Base-by-base conservation (phyloP, 1,140 invertebrate species). In the Heliothis subflexa region DNA sequence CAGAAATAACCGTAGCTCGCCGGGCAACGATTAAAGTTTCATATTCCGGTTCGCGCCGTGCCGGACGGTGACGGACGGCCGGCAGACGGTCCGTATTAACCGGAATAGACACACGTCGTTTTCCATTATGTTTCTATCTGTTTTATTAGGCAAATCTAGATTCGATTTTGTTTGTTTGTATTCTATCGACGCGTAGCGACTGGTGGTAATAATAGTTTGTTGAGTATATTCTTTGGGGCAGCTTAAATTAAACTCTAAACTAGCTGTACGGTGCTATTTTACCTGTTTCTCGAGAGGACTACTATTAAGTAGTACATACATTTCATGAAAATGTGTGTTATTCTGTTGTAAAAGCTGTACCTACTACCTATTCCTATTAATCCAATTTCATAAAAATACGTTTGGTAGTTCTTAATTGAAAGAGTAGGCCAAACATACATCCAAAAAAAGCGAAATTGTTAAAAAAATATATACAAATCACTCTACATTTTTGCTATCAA, bases 11-110 rank as follows among this genome's bases (percentile, higher is more conserved):
- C 66, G 77, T 21, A n/a, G 52, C 52, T 47, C 18, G 70, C 70
- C 50, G 16, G 21, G 11, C 66, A 57, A 18, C 45, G 57, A 78
- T 81, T 81, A 79, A 81, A 79, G 64, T 79, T 81, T 61, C 76
- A 78, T 14, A 59, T 72, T 74, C 64, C 71, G 54, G 50, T 52
- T 28, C 66, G 40, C 18, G 40, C 66, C 21, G 21, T 33, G 18
- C 16, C 66, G 76, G 52, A 61, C 76, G 62, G 55, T 78, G 76
- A 78, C 68, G 66, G 70, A 64, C 74, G 25, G 59, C 64, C 79
- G 68, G 75, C 68, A 47, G 52, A 72, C 74, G 55, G 74, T 10
- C 57, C 40, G 77, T 57, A 57, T 49, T 55, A 40, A 72, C 75
- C n/a, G 68, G 54, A 74, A 81, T 81, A 78, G 79, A 78, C 70